These are phyloP conservation scores for Mugil cephalus DNA, from an alignment of 2,113 vertebrate species.

Conservation along the genomic window DNA sequence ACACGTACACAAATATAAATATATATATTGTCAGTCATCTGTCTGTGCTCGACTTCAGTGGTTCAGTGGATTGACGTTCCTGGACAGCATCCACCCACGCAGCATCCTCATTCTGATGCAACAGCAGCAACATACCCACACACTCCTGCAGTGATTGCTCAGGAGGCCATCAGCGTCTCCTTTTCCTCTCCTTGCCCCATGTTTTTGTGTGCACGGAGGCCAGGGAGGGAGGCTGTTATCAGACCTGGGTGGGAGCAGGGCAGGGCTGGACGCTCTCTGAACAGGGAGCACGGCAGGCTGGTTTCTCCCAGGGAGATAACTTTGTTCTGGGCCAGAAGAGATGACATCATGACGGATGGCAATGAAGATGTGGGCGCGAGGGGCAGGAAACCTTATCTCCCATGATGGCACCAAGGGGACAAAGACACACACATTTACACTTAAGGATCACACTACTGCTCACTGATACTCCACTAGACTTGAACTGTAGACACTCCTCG, in stretches of 20 bases:
- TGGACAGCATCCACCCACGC: slow-evolving; percentile 14
- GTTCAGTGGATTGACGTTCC: slow-evolving; percentile 14
- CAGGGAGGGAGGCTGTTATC: slow-evolving; percentile 61
- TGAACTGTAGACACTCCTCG: slow-evolving; percentile 44
- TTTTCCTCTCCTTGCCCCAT: slow-evolving; percentile 23
- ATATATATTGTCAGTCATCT: slow-evolving; percentile 19
- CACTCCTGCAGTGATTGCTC: slow-evolving; percentile 10
- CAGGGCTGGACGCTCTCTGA: slow-evolving; percentile 53
- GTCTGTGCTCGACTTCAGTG: background rate
- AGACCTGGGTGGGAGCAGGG: slow-evolving; percentile 65
- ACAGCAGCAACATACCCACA: slow-evolving; percentile 35
- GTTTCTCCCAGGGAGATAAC: slow-evolving; percentile 75
- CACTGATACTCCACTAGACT: slow-evolving; percentile 41
- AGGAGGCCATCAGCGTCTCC: slow-evolving; percentile 25
- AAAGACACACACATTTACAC: slow-evolving; percentile 31
- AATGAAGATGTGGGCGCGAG: slow-evolving; percentile 62
- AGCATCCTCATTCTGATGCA: slow-evolving; percentile 45
- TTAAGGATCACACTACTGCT: slow-evolving; percentile 27
- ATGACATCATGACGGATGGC: slow-evolving; percentile 80
- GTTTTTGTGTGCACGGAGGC: slow-evolving; percentile 31
- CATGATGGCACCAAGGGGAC: slow-evolving; percentile 52
- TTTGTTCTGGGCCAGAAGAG: slow-evolving; percentile 75
- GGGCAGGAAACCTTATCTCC: slow-evolving; percentile 77
- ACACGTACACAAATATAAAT: too few relatives aligned
- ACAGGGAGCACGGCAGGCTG: slow-evolving; percentile 37